A percentile compares a stretch with the other conserved stretches of the same genome.
Conservation (phyloP, 2,113 vertebrate genomes). For the Atlantisia rogersi region DNA sequence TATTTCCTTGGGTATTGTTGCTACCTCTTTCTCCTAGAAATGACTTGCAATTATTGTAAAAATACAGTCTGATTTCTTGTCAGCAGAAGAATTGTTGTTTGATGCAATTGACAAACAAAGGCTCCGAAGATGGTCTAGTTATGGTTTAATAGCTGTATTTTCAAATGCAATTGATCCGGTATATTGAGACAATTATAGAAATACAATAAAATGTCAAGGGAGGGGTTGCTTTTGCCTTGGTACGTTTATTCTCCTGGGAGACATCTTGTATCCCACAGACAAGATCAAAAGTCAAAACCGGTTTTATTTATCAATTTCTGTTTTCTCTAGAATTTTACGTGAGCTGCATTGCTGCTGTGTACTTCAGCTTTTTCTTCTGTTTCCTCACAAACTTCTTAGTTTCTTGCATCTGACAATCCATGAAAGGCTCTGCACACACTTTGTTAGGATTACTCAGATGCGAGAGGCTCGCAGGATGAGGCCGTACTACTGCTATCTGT, state of each 20-base stretch:
- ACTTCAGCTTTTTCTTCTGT: background rate
- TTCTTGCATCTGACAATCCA: background rate
- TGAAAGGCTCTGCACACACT: background rate
- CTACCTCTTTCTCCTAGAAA: slow-evolving; percentile 67
- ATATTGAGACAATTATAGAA: slow-evolving; percentile 71
- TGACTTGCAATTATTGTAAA: slow-evolving; percentile 67
- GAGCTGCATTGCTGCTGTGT: background rate
- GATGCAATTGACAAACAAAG: slow-evolving; percentile 60
- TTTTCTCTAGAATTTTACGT: background rate
- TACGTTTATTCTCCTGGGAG: background rate
- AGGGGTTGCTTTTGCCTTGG: background rate
- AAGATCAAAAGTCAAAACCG: background rate
- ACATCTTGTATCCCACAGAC: background rate
- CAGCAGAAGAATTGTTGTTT: slow-evolving; percentile 60
- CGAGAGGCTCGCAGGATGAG: background rate
- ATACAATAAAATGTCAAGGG: slow-evolving; percentile 61
- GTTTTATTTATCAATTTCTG: background rate
- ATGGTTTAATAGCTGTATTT: slow-evolving; percentile 74
- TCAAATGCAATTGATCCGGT: slow-evolving; percentile 71
- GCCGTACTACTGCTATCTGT: background rate
- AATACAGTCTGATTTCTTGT: slow-evolving; percentile 62
- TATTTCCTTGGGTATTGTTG: slow-evolving; percentile 52
- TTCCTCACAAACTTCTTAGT: background rate
- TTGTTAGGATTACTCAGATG: background rate
- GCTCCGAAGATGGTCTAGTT: slow-evolving; percentile 62